phyloP scores from a whole-genome alignment of 2,888 invertebrate genomes.

The Papilio protenor region DNA sequence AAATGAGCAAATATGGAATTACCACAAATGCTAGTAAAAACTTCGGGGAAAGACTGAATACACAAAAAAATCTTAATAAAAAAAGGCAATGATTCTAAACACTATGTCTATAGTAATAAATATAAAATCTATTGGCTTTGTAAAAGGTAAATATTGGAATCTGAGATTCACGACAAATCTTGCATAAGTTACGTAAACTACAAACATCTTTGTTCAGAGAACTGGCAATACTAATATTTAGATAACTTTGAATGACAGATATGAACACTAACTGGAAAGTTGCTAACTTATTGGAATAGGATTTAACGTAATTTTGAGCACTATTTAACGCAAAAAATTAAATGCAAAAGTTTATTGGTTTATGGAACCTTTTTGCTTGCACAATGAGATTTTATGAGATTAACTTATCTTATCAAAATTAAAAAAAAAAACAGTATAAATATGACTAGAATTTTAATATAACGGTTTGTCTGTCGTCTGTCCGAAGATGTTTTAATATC shows the following conservation, averaged over 20 bases:
- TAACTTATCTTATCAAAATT: too few species aligned
- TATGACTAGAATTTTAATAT: too few species aligned
- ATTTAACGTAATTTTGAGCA: neutral
- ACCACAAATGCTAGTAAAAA: too few species aligned
- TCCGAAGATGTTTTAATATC: too few species aligned
- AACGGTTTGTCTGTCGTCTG: too few species aligned
- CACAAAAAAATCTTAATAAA: neutral
- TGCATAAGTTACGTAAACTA: constrained; percentile 20
- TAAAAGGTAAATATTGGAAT: neutral
- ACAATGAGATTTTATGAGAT: too few species aligned
- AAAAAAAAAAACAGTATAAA: too few species aligned
- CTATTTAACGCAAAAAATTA: too few species aligned
- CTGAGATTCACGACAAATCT: neutral
- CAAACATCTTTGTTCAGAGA: constrained; percentile 35
- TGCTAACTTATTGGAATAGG: neutral
- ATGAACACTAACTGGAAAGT: neutral
- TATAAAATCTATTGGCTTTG: neutral
- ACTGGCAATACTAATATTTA: neutral
- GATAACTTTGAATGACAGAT: constrained; percentile 6
- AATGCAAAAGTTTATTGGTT: too few species aligned
- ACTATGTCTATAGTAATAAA: neutral
- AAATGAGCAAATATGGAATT: too few species aligned
- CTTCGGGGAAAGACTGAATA: neutral
- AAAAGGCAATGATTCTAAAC: neutral
- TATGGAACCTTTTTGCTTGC: too few species aligned